Conservation (phyloP, 1,140 invertebrate genomes). For the Drosophila trapezifrons region DNA sequence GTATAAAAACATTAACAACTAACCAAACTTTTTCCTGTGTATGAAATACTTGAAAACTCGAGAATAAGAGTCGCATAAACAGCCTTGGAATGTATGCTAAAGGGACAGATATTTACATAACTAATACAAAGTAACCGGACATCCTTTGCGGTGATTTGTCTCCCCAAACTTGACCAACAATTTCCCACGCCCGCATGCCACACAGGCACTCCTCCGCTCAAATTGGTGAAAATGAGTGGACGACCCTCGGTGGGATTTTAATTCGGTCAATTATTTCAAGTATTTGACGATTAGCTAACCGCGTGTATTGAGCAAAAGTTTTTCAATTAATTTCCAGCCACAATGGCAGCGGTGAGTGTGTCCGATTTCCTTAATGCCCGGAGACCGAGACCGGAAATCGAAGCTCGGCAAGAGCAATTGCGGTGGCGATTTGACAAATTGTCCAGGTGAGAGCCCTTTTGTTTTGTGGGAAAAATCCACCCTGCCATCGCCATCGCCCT, state of each 20-base stretch:
- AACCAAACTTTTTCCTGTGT: neutral
- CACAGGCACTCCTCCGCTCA: slow-evolving; percentile 11
- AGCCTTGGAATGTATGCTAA: slow-evolving; percentile 1
- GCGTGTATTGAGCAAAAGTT: slow-evolving; percentile 64
- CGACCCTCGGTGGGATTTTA: slow-evolving; percentile 38
- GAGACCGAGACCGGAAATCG: slow-evolving; percentile 44
- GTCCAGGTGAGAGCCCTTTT: slow-evolving; percentile 67
- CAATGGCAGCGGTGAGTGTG: slow-evolving; percentile 47
- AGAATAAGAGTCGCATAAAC: neutral
- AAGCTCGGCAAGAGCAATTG: slow-evolving; percentile 68
- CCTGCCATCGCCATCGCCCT: neutral
- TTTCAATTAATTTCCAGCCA: slow-evolving; percentile 76
- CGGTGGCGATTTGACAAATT: slow-evolving; percentile 82
- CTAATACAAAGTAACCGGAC: slow-evolving; percentile 3
- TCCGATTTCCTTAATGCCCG: slow-evolving; percentile 46
- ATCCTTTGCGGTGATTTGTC: slow-evolving; percentile 3
- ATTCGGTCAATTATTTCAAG: slow-evolving; percentile 75
- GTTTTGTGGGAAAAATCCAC: slow-evolving; percentile 35
- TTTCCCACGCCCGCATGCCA: neutral
- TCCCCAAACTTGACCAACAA: slow-evolving; percentile 2
- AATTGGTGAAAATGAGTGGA: slow-evolving; percentile 53
- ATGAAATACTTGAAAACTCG: neutral
- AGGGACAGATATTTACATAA: neutral
- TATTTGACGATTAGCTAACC: slow-evolving; percentile 72
- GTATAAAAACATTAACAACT: too few species aligned